Evolutionary conservation across 2,113 vertebrate species (phyloP).

Genomic region (Indicator maculatus): DNA sequence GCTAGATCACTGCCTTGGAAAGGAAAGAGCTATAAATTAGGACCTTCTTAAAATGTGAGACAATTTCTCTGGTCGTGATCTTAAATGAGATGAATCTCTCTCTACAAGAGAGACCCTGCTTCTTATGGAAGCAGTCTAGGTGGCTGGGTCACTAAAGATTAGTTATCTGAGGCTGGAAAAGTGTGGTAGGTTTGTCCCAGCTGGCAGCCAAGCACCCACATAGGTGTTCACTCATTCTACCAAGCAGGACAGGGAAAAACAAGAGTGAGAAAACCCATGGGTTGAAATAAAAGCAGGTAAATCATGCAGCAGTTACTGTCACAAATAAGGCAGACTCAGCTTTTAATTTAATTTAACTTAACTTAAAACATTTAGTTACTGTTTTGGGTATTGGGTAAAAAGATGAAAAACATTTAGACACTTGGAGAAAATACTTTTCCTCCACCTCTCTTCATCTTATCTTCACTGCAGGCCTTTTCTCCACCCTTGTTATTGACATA

Average conservation of each 20-base stretch:
- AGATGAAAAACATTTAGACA: not conserved
- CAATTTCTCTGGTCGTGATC: not conserved
- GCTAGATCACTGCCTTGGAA: not conserved
- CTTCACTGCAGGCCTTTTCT: not conserved
- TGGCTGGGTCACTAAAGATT: not conserved
- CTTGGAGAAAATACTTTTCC: not conserved
- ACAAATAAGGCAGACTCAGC: not conserved
- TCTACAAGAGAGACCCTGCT: not conserved
- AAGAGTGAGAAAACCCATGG: not conserved
- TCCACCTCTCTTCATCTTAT: not conserved
- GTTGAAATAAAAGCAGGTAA: not conserved
- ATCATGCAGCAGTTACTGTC: not conserved
- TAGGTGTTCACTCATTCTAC: not conserved
- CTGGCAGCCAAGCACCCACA: not conserved
- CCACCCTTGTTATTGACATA: accelerated
- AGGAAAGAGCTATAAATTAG: not conserved
- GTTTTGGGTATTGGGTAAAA: not conserved
- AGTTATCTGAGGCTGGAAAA: not conserved
- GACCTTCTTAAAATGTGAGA: not conserved
- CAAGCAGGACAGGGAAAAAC: not conserved
- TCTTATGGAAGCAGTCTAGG: not conserved
- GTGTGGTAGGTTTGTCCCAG: accelerated
- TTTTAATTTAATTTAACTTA: not conserved
- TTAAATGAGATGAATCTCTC: not conserved
- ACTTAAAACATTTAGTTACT: not conserved